Evolutionary conservation across 2,888 invertebrate species (phyloP), one percentile per base, ranked within the genome.

Genomic region (Myathropa florea): DNA sequence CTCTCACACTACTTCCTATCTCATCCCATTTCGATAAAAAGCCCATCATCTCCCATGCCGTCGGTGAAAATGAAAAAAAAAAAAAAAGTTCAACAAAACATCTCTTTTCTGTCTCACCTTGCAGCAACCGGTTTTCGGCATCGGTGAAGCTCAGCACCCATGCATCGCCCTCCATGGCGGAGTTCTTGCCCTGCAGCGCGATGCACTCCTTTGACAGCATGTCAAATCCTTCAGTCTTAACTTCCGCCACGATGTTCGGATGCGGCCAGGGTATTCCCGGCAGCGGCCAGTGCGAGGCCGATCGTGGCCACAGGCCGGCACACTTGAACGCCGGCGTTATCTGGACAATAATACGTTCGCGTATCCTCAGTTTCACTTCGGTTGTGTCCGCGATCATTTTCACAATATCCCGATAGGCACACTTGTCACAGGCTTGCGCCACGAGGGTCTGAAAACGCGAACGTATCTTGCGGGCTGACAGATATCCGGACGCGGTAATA

Each of bases 341-440:
- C 93, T 98, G 98, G 88, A 98, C 98, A 76, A 97, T 95, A 93
- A 96, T 98, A 86, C 98, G 94, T 93, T 98, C 98, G 46, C 98
- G 95, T 88, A 98, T 97, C 68, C 98, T 94, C 89, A 98, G 93
- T 91, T 97, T 97, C 88, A 98, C 98, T 93, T 98, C 98, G 10
- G 97, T 97, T 3, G 98, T 98, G 92, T 98, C 98, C 26, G 97
- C 97, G 87, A 98, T 96, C 97, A 98, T 97, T 94, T 98, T 98
- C 76, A 98, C 98, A 88, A 96, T 96, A 93, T 98, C 98, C 81
- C 98, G 94, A 92, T 98, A 98, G 89, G 96, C 96, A 92, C 97
- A 97, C 93, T 98, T 98, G 93, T 98, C 98, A 92, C 98, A 97
- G 0, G 98, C 98, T 91, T 97, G 96, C 0, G 97, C 97, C 30